Base-by-base conservation (phyloP, 2,888 invertebrate genomes). In the Anthoptus insignis region DNA sequence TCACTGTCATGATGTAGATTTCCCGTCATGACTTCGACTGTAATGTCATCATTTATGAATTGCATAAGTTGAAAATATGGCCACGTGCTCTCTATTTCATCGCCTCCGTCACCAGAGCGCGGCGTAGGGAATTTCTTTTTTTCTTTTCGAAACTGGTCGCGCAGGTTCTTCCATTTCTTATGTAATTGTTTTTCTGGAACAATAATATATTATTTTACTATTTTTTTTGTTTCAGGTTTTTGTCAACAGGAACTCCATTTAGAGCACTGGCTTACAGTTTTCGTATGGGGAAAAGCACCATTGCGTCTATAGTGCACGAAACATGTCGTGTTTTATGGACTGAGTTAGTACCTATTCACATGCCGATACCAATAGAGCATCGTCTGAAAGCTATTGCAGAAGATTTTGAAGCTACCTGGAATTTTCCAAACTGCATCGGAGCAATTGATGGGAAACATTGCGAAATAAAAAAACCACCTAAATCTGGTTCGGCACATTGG, bases 161-260 rank as follows among this genome's bases (percentile, higher is more conserved):
- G 65, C 59, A 73, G 66, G 59, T 72, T 72, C 59, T 72, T 73
- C 70, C 73, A 72, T 16, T 72, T 73, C 42, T 72, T 73, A 59
- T 64, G 64, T 29, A 70, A 29, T 71, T 70, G 69, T 67, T 73
- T 71, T 64, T 70, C 71, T 71, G 70, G 66, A 70, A 72, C 68
- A 72, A 70, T 59, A 67, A 68, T 19, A 52, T 52, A 54, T 32
- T 54, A 42, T 61, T 72, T 69, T 65, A 16, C n/a, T 34, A 13
- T 32, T 8, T 9, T 8, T 34, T 34, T 34, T 34, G 7, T 69
- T 71, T 63, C 59, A 71, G 71, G 64, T 73, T 70, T 68, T 66
- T 73, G 69, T 72, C 69, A 68, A 71, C 68, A 65, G 49, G 59
- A 49, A 59, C 58, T 47, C 27, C 49, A 59, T 59, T 49, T 59